Conservation (phyloP, 2,888 invertebrate genomes). For the Polymixis flavicincta region DNA sequence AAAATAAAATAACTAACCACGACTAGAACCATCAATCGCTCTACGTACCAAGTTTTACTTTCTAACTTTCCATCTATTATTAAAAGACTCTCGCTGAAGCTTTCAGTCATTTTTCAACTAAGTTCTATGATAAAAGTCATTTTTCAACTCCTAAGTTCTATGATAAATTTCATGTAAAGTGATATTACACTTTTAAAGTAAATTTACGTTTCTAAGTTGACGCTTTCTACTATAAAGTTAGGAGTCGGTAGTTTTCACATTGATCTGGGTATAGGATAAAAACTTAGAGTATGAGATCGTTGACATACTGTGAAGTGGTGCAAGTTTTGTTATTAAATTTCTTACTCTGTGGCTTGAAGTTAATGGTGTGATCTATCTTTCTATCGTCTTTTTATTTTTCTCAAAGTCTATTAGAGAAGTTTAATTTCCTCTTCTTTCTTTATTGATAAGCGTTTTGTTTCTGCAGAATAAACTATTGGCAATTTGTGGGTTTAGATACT, state of each 20-base stretch:
- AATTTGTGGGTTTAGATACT: no score
- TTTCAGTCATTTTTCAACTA: slow-evolving; percentile 70
- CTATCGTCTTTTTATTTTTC: not conserved
- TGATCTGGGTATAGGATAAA: slow-evolving; percentile 21
- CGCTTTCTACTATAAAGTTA: slow-evolving; percentile 33
- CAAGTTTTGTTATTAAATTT: slow-evolving; percentile 7
- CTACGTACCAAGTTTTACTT: slow-evolving; percentile 54
- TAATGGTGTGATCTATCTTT: not conserved
- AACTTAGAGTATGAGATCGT: slow-evolving; percentile 30
- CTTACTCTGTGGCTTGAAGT: slow-evolving; percentile 20
- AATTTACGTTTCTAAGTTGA: slow-evolving; percentile 62
- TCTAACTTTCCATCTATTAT: slow-evolving; percentile 60
- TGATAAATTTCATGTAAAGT: slow-evolving; percentile 70
- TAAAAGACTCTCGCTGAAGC: slow-evolving; percentile 56
- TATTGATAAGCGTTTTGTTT: no score
- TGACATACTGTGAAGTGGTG: slow-evolving; percentile 17
- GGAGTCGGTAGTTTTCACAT: slow-evolving; percentile 29
- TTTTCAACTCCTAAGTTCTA: slow-evolving; percentile 68
- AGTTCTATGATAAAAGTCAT: slow-evolving; percentile 68
- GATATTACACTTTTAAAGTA: slow-evolving; percentile 67
- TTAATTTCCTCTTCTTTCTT: not conserved
- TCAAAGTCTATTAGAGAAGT: not conserved
- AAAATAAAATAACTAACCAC: not conserved
- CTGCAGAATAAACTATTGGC: no score
- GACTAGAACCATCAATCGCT: slow-evolving; percentile 56